Percentiles rank a stretch among this genome's conserved stretches.
phyloP scores from a whole-genome alignment of 37 sponge, comb jelly and placozoan species.

The Petrosia ficiformis region DNA sequence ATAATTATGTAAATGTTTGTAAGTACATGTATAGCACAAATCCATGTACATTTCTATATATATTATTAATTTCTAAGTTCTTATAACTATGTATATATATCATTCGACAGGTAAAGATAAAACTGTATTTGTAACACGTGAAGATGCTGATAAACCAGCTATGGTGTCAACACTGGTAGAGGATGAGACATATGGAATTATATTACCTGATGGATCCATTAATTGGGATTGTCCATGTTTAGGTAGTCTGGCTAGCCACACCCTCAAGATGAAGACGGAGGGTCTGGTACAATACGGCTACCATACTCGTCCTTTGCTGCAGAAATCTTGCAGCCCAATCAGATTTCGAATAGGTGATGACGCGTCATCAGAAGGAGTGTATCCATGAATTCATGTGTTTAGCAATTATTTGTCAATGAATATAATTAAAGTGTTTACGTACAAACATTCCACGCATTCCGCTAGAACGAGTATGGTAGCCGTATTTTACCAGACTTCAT shows the following conservation, averaged over 20 bases:
- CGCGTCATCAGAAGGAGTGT: too few relatives aligned
- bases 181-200: conserved; percentile 63
- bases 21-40: too few relatives aligned
- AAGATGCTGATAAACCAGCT: conserved; percentile 69
- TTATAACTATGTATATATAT: background rate
- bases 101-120: conserved; percentile 67
- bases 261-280: too few relatives aligned
- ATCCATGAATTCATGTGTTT: background rate
- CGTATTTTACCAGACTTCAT: background rate
- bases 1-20: too few relatives aligned
- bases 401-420: background rate
- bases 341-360: too few relatives aligned
- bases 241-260: too few relatives aligned
- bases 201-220: conserved; percentile 86
- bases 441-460: too few relatives aligned
- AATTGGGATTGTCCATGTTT: conserved; percentile 98
- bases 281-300: too few relatives aligned
- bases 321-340: too few relatives aligned
- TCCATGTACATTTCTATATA: background rate
- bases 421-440: too few relatives aligned
- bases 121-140: conserved; percentile 74
- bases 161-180: conserved; percentile 26
- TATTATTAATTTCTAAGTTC: background rate
- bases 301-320: too few relatives aligned
- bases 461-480: too few relatives aligned